Conservation (phyloP, 2,797 vertebrate species). For the Aldrovandia affinis region DNA sequence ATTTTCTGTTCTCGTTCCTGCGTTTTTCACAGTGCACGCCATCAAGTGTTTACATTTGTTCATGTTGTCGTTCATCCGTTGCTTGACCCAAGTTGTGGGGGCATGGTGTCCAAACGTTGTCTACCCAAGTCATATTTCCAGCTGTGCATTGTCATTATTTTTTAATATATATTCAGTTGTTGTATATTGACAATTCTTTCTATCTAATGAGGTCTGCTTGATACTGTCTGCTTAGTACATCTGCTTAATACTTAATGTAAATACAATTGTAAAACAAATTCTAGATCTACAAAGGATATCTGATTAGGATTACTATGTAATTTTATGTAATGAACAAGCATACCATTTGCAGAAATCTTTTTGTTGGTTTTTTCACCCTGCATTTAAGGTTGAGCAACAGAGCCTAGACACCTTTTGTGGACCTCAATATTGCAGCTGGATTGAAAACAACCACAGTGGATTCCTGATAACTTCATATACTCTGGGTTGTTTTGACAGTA, state of each 20-base stretch:
- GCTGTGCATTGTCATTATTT: background rate
- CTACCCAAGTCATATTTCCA: background rate
- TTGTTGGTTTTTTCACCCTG: background rate
- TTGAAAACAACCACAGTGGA: background rate
- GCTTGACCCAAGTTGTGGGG: background rate
- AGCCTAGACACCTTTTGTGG: background rate
- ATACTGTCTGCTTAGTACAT: too few species aligned
- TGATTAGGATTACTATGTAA: background rate
- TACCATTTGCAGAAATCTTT: background rate
- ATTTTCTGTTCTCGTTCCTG: background rate
- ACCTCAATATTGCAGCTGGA: background rate
- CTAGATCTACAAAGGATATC: constrained; percentile 61
- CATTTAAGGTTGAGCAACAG: background rate
- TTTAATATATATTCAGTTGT: background rate
- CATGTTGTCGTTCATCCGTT: background rate
- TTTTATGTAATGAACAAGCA: background rate
- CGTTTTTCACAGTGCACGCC: background rate
- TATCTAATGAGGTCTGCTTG: constrained; percentile 48
- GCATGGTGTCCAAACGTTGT: background rate
- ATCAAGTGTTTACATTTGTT: background rate
- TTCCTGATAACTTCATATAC: background rate
- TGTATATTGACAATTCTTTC: constrained; percentile 28
- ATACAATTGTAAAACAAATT: too few species aligned
- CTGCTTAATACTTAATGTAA: too few species aligned
- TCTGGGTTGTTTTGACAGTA: background rate